A percentile compares a stretch with the other conserved stretches of the same genome.
Conservation (phyloP, 2,888 invertebrate genomes). For the Lobophora halterata region DNA sequence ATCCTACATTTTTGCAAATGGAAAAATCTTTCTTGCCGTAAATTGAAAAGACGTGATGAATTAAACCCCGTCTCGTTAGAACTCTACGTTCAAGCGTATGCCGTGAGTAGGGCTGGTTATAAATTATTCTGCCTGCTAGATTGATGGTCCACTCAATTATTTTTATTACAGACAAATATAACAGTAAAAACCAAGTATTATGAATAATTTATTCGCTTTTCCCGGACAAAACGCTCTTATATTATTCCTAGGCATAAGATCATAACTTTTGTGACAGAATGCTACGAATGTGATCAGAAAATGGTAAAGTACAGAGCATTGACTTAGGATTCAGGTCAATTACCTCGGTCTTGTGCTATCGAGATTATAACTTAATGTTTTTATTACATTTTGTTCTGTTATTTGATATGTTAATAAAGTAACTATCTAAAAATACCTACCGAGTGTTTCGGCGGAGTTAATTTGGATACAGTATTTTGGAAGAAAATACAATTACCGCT, state of each 20-base stretch:
- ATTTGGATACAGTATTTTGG: slow-evolving; percentile 34
- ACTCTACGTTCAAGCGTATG: no score
- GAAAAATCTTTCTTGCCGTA: no score
- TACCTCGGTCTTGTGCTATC: slow-evolving; percentile 5
- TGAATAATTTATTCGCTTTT: neutral
- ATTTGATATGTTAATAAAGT: slow-evolving; percentile 6
- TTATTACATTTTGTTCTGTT: slow-evolving; percentile 11
- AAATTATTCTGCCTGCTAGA: no score
- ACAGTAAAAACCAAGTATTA: neutral
- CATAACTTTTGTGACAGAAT: slow-evolving; percentile 8
- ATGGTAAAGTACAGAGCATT: slow-evolving; percentile 1
- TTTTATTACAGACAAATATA: no score
- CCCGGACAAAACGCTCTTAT: neutral
- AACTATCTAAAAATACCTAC: slow-evolving; percentile 18
- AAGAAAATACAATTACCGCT: slow-evolving; percentile 50
- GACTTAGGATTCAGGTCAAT: slow-evolving; percentile 6
- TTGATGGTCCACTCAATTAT: no score
- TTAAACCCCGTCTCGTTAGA: no score
- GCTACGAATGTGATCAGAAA: slow-evolving; percentile 1
- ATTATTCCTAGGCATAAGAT: neutral
- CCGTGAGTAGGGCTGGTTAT: no score
- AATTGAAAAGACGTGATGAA: no score
- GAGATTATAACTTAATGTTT: slow-evolving; percentile 7
- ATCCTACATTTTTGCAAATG: no score
- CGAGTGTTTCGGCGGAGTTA: slow-evolving; percentile 27